phyloP scores from a whole-genome alignment of 1,140 invertebrate genomes.

The Parapsyche elsis region DNA sequence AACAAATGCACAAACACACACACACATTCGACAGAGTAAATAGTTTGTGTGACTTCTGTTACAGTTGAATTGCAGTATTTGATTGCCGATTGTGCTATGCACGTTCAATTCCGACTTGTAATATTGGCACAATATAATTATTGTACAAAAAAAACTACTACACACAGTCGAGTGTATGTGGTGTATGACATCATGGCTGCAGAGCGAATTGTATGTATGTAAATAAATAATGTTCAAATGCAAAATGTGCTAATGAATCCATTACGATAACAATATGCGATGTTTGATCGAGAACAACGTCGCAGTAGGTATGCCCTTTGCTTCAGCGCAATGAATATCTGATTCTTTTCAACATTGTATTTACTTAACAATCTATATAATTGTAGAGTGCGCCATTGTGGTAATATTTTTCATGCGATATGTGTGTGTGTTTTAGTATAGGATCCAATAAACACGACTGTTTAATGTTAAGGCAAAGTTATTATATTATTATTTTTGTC shows the following conservation, averaged over 20 bases:
- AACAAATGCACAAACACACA: too few species aligned
- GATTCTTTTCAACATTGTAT: not conserved
- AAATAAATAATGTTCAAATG: conserved; percentile 12
- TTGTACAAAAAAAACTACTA: not conserved
- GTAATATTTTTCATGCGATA: not conserved
- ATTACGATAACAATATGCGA: conserved; percentile 22
- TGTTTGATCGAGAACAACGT: not conserved
- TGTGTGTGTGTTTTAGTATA: conserved; percentile 23
- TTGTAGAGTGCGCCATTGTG: not conserved
- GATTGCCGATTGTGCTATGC: conserved; percentile 6
- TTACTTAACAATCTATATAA: not conserved
- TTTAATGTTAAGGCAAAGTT: conserved; percentile 9
- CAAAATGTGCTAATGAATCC: conserved; percentile 36
- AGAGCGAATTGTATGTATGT: conserved; percentile 1
- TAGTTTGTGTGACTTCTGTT: conserved; percentile 44
- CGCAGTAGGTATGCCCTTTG: conserved; percentile 9
- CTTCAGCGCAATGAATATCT: conserved; percentile 7
- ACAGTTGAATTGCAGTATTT: conserved; percentile 18
- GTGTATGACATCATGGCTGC: conserved; percentile 23
- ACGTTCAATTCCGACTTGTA: not conserved
- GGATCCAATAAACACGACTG: conserved; percentile 48
- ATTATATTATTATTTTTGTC: not conserved
- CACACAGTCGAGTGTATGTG: not conserved
- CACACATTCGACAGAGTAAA: too few species aligned
- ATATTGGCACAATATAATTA: conserved; percentile 4